These are phyloP conservation scores for Rhodophaea formosa DNA, from an alignment of 2,888 invertebrate genomes.

Conservation along the genomic window DNA sequence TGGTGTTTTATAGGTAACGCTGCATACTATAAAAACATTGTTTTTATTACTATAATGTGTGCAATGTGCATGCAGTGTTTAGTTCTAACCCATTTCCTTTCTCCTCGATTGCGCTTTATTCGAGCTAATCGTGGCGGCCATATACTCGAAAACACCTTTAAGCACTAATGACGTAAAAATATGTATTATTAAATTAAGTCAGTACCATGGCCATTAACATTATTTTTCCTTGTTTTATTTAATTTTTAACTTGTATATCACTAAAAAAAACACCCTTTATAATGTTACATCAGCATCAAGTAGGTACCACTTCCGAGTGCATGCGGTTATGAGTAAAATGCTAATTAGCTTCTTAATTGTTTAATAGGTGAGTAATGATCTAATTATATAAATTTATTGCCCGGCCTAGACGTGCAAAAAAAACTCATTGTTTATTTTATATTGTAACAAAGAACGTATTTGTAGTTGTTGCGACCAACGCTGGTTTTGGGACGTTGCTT, in stretches of 20 bases:
- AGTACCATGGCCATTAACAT: too few species aligned
- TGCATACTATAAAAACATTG: too few species aligned
- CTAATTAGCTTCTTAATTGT: conserved; percentile 12
- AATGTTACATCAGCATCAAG: too few species aligned
- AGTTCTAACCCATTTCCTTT: too few species aligned
- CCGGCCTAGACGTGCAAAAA: conserved; percentile 14
- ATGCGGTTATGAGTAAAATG: conserved; percentile 7
- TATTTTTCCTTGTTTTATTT: too few species aligned
- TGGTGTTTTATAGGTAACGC: too few species aligned
- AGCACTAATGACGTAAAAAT: neutral
- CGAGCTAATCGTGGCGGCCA: neutral
- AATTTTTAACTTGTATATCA: too few species aligned
- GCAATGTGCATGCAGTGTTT: too few species aligned
- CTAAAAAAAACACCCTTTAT: too few species aligned
- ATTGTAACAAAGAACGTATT: conserved; percentile 6
- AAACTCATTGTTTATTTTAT: conserved; percentile 10
- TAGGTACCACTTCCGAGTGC: conserved; percentile 1
- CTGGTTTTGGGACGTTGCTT: too few species aligned
- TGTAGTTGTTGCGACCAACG: neutral
- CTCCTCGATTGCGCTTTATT: neutral
- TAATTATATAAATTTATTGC: conserved; percentile 16
- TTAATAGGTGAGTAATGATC: conserved; percentile 16
- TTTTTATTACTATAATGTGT: too few species aligned
- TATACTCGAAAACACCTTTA: neutral
- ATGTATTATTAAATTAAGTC: too few species aligned